Conservation (phyloP, 2,113 vertebrate genomes). For the Accipiter cooperii region DNA sequence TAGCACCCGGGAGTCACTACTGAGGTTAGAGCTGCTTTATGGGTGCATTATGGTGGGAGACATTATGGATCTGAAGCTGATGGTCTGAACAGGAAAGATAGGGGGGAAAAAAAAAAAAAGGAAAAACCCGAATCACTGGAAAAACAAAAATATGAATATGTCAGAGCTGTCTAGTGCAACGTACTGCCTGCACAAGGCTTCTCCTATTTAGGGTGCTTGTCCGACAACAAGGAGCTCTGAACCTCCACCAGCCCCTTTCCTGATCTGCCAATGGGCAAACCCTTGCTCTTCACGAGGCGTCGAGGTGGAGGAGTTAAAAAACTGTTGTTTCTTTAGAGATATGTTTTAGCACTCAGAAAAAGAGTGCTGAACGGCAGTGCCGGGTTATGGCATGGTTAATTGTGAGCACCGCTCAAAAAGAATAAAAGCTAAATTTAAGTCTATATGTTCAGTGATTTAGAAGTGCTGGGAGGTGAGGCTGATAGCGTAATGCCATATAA, state of each 20-base stretch:
- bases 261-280: neutral
- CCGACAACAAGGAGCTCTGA: neutral
- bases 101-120: neutral
- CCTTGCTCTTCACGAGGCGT: neutral
- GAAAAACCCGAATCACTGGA: neutral
- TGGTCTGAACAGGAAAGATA: neutral
- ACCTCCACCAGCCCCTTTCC: neutral
- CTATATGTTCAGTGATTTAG: neutral
- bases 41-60: neutral
- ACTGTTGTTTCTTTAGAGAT: neutral
- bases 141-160: neutral
- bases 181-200: neutral
- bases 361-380: neutral
- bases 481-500: neutral
- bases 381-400: fast-evolving
- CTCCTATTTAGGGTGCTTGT: too few relatives aligned
- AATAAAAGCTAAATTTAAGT: neutral
- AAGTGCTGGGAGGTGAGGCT: neutral
- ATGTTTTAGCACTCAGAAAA: neutral
- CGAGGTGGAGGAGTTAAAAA: neutral
- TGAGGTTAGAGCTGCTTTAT: neutral
- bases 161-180: neutral
- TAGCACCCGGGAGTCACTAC: neutral
- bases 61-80: neutral
- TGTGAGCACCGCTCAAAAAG: neutral